Evolutionary conservation across 2,888 invertebrate species (phyloP).

Genomic region (Synanthedon andrenaeformis): DNA sequence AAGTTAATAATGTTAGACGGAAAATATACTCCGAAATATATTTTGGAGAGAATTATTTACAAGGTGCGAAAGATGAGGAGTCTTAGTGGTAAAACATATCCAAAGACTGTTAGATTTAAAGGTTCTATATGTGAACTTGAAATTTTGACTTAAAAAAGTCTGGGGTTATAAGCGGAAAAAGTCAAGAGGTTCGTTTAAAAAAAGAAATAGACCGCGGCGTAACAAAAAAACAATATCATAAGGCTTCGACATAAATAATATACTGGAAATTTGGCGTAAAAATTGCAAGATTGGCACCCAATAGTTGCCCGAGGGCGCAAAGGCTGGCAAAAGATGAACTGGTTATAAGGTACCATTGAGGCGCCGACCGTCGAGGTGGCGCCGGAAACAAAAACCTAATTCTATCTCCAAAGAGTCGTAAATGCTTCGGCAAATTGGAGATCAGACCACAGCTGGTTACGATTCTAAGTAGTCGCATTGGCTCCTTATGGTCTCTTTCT

Average conservation of each 20-base stretch:
- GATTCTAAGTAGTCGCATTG: too few relatives aligned
- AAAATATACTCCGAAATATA: conserved; percentile 54
- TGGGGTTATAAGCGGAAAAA: conserved; percentile 52
- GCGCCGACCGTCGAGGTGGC: conserved; percentile 1
- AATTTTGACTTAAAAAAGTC: conserved; percentile 46
- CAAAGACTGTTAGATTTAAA: conserved; percentile 68
- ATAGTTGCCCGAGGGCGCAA: conserved; percentile 19
- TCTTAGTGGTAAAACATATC: conserved; percentile 66
- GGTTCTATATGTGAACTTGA: conserved; percentile 53
- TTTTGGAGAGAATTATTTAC: conserved; percentile 69
- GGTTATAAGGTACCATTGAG: background rate
- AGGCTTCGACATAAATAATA: conserved; percentile 39
- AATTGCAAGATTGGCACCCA: conserved; percentile 35
- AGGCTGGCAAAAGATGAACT: conserved; percentile 16
- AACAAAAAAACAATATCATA: conserved; percentile 35
- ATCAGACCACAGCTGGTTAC: too few relatives aligned
- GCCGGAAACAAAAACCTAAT: conserved; percentile 8
- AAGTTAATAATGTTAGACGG: background rate
- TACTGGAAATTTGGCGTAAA: conserved; percentile 5
- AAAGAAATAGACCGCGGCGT: conserved; percentile 39
- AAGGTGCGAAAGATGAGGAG: conserved; percentile 51
- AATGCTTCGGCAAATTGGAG: too few relatives aligned
- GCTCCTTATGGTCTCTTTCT: too few relatives aligned
- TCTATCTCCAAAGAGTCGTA: too few relatives aligned
- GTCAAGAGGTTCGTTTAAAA: conserved; percentile 46